These are phyloP conservation scores for Sula dactylatra DNA, from an alignment of 2,113 vertebrate species.

Conservation along the genomic window DNA sequence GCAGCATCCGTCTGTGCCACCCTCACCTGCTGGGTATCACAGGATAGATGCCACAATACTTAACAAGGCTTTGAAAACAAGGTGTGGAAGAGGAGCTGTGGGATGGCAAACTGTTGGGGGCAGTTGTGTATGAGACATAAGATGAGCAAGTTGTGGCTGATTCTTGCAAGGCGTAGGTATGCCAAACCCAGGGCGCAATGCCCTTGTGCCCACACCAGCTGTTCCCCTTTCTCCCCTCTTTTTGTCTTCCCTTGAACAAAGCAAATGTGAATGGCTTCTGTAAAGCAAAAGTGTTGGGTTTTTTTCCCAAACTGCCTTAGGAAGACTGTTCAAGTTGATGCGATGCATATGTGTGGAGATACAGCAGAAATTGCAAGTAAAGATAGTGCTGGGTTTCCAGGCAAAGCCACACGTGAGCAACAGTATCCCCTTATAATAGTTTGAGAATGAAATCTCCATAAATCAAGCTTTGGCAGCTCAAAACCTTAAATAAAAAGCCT, in stretches of 20 bases:
- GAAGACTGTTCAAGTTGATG: not conserved
- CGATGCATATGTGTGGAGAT: not conserved
- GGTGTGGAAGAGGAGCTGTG: not conserved
- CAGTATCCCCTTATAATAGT: not conserved
- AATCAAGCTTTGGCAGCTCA: slow-evolving; percentile 20
- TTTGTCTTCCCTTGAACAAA: not conserved
- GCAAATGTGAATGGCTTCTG: not conserved
- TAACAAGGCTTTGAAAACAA: not conserved
- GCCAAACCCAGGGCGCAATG: not conserved
- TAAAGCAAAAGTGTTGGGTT: not conserved
- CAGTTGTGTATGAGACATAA: not conserved
- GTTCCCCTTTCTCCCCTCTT: not conserved
- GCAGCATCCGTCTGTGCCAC: not conserved
- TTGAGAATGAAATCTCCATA: slow-evolving; percentile 37
- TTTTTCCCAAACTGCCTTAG: accelerated
- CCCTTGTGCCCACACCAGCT: not conserved
- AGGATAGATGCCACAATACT: not conserved
- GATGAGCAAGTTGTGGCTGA: not conserved
- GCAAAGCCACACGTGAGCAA: not conserved
- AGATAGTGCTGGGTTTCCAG: not conserved
- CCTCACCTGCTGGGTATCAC: not conserved
- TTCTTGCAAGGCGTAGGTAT: not conserved
- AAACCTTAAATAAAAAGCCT: slow-evolving; percentile 11
- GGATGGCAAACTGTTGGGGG: not conserved
- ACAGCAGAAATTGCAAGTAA: not conserved